Base-by-base conservation (phyloP, 2,888 invertebrate genomes). In the Chloromyia formosa region DNA sequence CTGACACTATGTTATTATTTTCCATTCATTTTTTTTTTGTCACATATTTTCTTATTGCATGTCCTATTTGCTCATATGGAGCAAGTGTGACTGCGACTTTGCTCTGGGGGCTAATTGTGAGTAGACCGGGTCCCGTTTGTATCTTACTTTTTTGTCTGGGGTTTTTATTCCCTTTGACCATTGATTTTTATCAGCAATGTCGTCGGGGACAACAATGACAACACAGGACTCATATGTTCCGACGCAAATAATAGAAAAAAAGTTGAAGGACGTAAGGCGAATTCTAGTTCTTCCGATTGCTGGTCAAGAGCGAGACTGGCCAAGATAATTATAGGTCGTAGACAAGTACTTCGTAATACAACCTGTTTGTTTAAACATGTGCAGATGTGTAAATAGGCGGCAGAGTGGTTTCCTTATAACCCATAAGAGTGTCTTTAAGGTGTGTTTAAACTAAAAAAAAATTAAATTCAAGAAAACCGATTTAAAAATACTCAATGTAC, bases 1-100 rank as follows among this genome's bases (percentile, higher is more conserved):
- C 73, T 60, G 73, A 16, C n/a, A n/a, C 58, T 58, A 69, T 69
- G 61, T 75, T 61, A 61, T 71, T 49, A 20, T 58, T 66, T 64
- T 72, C 35, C 60, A 74, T 56, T 74, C 74, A 74, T 74, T 62
- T n/a, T n/a, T n/a, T n/a, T n/a, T 35, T 2, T 35, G 27, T 35
- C 27, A 35, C 20, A 27, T 56, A 64, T 45, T 62, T 75, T 68
- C 68, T 74, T 73, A 23, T 56, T 72, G 74, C 64, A 64, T 73
- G 61, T 62, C 74, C 72, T 74, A 66, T 76, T 76, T 76, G 73
- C 62, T 68, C 72, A 76, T 53, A 76, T 73, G 60, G 73, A 73
- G 60, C 53, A 69, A 16, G 42, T 64, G 18, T 45, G 45, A 45
- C 64, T 35, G 64, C 22, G 16, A 71, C 71, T 71, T 74, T 74